Base-by-base conservation (phyloP, 1,140 invertebrate species). In the Ctenoplectra terminalis region DNA sequence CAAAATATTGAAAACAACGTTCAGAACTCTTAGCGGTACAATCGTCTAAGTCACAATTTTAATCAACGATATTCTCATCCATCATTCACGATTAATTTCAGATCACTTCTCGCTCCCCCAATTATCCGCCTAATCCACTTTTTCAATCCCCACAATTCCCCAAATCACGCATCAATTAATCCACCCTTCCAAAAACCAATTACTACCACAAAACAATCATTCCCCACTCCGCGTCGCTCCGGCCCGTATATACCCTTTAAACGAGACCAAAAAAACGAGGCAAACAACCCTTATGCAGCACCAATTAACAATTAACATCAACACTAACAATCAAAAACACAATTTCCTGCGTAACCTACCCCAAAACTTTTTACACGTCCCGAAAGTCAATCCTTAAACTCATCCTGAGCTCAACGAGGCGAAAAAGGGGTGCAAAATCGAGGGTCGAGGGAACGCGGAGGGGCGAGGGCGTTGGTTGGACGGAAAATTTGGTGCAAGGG, bases 261-360 rank as follows among this genome's bases (percentile, higher is more conserved):
- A 58, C 15, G 15, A 58, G 7, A 29, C 6, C 6, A 5, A 31
- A 58, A 58, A 58, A 29, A 13, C 56, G 5, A 29, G 1, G 1
- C 54, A 58, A 58, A 29, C 54, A 63, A n/a, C 37, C 20, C 37
- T 26, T 17, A 23, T 26, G 15, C 23, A 34, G 7, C 17, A 6
- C 23, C 37, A 43, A 29, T 66, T 46, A 46, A 66, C 40, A 29
- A 66, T 76, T 67, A 67, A 40, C 58, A 64, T 64, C 17, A 26
- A 37, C 11, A 63, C 11, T 63, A 8, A n/a, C n/a, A n/a, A n/a
- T n/a, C n/a, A n/a, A n/a, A n/a, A n/a, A n/a, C n/a, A n/a, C n/a
- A n/a, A n/a, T 5, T 48, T 54, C 37, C 26, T 52, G 31, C 43
- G 73, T 54, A 75, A 66, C 60, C 37, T 43, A 77, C 67, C 43